phyloP scores from a whole-genome alignment of 2,888 invertebrate species.

The Hipparchia semele region DNA sequence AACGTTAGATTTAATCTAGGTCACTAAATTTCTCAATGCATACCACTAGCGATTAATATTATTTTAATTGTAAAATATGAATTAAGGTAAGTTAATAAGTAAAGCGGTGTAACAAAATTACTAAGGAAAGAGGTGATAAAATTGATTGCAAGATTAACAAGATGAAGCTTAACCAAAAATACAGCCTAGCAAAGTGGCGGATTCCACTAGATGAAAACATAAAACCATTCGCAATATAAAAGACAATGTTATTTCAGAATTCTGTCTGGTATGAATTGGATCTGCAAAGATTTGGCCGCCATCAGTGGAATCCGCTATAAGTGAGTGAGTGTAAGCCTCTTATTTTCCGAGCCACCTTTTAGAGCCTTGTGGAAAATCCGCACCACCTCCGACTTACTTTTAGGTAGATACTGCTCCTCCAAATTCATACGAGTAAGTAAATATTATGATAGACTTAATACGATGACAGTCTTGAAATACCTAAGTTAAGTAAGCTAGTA shows the following conservation, averaged over 20 bases:
- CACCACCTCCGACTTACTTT: constrained; percentile 22
- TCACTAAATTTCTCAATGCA: not conserved
- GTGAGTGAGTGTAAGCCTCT: constrained; percentile 34
- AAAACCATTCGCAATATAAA: constrained; percentile 1
- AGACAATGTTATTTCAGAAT: constrained; percentile 8
- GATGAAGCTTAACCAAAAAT: not conserved
- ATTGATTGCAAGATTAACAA: too few relatives aligned
- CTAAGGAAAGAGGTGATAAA: too few relatives aligned
- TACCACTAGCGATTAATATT: too few relatives aligned
- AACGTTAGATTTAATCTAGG: not conserved
- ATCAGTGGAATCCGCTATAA: constrained; percentile 31
- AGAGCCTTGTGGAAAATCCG: constrained; percentile 26
- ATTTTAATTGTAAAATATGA: too few relatives aligned
- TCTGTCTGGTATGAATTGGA: constrained; percentile 13
- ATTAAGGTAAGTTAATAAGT: too few relatives aligned
- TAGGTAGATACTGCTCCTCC: constrained; percentile 10
- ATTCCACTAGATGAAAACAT: not conserved
- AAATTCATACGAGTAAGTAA: constrained; percentile 17
- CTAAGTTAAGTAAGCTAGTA: too few relatives aligned
- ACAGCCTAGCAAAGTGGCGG: not conserved
- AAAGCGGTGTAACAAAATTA: too few relatives aligned
- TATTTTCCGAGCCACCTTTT: constrained; percentile 31
- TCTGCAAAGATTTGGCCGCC: constrained; percentile 26
- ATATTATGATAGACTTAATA: not conserved
- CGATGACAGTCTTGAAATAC: not conserved